Evolutionary conservation across 2,113 vertebrate genomes (phyloP), one percentile per base, ranked within the genome.

Genomic region (Tragelaphus imberbis): DNA sequence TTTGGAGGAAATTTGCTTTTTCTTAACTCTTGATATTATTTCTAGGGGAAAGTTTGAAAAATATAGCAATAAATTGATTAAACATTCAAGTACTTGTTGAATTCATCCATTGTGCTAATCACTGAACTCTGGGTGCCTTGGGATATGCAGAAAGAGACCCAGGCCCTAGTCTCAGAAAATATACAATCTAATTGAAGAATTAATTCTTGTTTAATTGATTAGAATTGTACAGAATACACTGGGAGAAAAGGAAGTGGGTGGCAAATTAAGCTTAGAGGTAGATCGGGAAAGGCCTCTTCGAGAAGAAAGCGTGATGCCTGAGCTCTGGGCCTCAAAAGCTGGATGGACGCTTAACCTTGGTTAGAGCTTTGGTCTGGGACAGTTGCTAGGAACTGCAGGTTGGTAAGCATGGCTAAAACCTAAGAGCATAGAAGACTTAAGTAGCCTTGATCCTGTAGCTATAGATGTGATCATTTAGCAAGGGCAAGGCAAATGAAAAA

Each of bases 31-130:
- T 58, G 13, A 55, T 84, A 55, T 28, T 85, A 68, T 53, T 95
- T 91, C 44, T 85, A 84, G 33, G 40, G 94, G 75, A 65, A 89
- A 71, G 16, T 91, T 94, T 91, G 51, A 88, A 91, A 95, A 93
- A 93, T 16, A 68, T 28, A 95, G 84, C 7, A 68, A 25, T 56
- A 82, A 95, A 49, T 53, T n/a, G 6, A 61, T 58, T 84, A 89
- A 84, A 85, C 15, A 19, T 44, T 77, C 49, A 92, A 85, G 44
- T 81, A 80, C 47, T 92, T 91, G 49, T 33, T 94, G 44, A 91
- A 71, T 53, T 84, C 3, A 51, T 86, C 6, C 25, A 11, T 65
- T 49, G 65, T 95, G 71, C 59, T n/a, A 71, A 36, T 36, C 51
- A 49, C 21, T 71, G 23, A 61, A 71, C 27, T 79, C 33, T 79